Percentiles rank a stretch among this genome's conserved stretches.
Evolutionary conservation across 2,797 vertebrate genomes (phyloP).

Genomic region (Benthosema pterotum): DNA sequence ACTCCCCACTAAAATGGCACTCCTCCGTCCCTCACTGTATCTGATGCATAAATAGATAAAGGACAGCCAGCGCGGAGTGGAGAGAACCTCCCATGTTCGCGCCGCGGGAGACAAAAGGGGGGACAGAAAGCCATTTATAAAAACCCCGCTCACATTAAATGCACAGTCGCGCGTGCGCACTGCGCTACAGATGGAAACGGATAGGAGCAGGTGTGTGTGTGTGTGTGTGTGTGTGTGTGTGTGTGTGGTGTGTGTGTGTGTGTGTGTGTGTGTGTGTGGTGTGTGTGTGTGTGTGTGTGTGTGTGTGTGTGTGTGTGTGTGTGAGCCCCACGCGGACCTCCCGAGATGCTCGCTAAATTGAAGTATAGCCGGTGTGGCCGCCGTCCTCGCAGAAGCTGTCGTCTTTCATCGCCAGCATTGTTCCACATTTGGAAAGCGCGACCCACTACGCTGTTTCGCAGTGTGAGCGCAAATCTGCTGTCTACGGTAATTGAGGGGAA

Average conservation of each 20-base stretch:
- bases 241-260: too few relatives aligned
- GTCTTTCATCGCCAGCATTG: neutral
- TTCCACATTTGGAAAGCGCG: neutral
- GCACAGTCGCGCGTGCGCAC: slow-evolving; percentile 14
- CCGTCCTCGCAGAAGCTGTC: too few relatives aligned
- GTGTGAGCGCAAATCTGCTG: too few relatives aligned
- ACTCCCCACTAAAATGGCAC: slow-evolving; percentile 76
- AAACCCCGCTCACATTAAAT: slow-evolving; percentile 39
- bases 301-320: too few relatives aligned
- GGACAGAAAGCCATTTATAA: slow-evolving; percentile 57
- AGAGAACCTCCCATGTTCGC: slow-evolving; percentile 57
- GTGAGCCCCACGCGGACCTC: neutral
- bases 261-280: too few relatives aligned
- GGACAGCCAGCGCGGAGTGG: slow-evolving; percentile 60
- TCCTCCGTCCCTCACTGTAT: slow-evolving; percentile 81
- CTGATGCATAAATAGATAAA: slow-evolving; percentile 83
- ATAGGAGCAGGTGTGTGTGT: neutral
- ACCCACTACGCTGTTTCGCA: neutral
- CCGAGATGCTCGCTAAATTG: too few relatives aligned
- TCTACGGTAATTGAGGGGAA: too few relatives aligned
- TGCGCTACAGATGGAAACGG: neutral
- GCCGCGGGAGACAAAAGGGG: slow-evolving; percentile 46
- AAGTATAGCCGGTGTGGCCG: too few relatives aligned
- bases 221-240: too few relatives aligned
- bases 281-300: too few relatives aligned